Base-by-base conservation (phyloP, 2,888 invertebrate genomes). In the Petrolisthes cinctipes region DNA sequence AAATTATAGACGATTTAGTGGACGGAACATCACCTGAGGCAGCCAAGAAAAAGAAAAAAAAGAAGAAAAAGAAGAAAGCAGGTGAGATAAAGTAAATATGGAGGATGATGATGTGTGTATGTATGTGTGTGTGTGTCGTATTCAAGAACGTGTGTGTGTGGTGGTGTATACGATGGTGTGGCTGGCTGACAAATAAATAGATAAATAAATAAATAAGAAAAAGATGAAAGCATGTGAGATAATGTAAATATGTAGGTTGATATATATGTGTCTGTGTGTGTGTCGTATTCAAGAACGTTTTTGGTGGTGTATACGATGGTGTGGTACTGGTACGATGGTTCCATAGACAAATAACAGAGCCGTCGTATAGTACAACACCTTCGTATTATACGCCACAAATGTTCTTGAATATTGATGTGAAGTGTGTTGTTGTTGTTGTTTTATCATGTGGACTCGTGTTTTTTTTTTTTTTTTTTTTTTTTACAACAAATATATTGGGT, bases 31-130 rank as follows among this genome's bases (percentile, higher is more conserved):
- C 81, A 5, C 86, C 83, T 6, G 86, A 89, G 71, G 83, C 68
- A 4, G 89, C 81, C 37, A 93, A 93, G 91, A 92, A 92, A 9
- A 91, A 92, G 11, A 90, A 91, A 54, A 90, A 91, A n/a, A 88
- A 91, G 89, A 94, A 94, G 92, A 93, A 93, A 17, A 93, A 92
- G 14, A 93, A 93, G 86, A 90, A 90, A 57, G 89, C 86, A 6
- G 88, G 83, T 83, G 66, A 81, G 79, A 20, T 56, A 54, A 5
- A 11, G 56, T n/a, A 75, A 75, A 75, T 20, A n/a, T 3, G 1
- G 23, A n/a, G 75, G 11, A 4, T 75, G 75, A n/a, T 11, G 7
- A n/a, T 53, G 17, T 80, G 57, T 80, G 80, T 56, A n/a, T 81
- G 37, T n/a, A n/a, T 61, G 61, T 61, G 20, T 79, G 56, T 79